Evolutionary conservation across 2,888 invertebrate species (phyloP), one percentile per base, ranked within the genome.

Genomic region (Ennomos erosarius): DNA sequence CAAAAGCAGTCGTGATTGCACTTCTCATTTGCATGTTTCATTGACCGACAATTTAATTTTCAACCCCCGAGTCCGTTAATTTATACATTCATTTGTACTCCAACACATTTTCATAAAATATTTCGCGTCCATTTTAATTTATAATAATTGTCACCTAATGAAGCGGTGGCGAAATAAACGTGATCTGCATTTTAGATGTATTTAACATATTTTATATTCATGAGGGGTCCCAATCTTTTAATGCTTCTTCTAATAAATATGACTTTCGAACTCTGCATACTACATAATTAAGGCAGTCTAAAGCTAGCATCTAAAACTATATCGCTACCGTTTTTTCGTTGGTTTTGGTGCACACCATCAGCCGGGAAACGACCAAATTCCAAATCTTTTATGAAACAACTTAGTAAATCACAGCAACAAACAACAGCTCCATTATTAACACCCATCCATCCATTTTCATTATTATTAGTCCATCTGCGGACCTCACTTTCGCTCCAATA

Each of bases 11-110:
- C 79, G 81, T 87, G 88, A 89, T 88, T 89, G 88, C 86, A 82
- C 70, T 74, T 73, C 84, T 84, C 82, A 87, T 88, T 88, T 88
- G 82, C 88, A 88, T 87, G 82, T 85, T 86, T 82, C 86, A 88
- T 87, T 88, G 86, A 83, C 83, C 78, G 84, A 84, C 84, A 84
- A 88, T 88, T 88, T 84, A 84, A 88, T 88, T 88, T 81, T 70
- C 81, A 70, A 70, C 74, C 78, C 74, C 72, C 72, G 66, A 70
- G 73, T 74, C 71, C 75, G 74, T 75, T 81, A 76, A 83, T 84
- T 84, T 79, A 26, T 26, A 73, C 74, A 70, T 76, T 73, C 78
- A 75, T 82, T 82, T 79, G 75, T 79, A 70, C 70, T 69, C 64
- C 68, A 64, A 59, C 71, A 69, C 70, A 71, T 73, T 71, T 66